phyloP scores from a whole-genome alignment of 37 sponge, comb jelly and placozoan species.

The Haliclona indistincta region DNA sequence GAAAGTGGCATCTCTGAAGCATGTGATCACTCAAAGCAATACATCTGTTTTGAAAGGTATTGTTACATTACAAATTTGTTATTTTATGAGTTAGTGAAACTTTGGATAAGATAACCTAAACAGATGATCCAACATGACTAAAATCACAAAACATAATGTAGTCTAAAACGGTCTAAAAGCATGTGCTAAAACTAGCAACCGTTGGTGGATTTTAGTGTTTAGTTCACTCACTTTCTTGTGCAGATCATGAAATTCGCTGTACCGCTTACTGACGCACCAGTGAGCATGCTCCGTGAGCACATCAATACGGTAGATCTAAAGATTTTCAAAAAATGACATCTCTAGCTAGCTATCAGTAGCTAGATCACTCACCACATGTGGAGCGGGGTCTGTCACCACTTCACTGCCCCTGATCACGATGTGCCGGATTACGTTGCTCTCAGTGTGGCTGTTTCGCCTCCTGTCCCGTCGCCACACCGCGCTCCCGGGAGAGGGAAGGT shows the following conservation, averaged over 20 bases:
- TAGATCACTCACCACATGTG: slow-evolving; percentile 58
- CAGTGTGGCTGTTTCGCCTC: neutral
- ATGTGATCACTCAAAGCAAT: too few relatives aligned
- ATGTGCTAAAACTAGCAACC: too few relatives aligned
- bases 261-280: slow-evolving; percentile 84
- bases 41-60: too few relatives aligned
- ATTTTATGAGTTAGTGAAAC: too few relatives aligned
- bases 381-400: slow-evolving; percentile 46
- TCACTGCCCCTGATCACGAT: slow-evolving; percentile 67
- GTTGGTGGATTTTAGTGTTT: neutral
- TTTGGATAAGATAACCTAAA: too few relatives aligned
- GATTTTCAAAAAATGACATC: too few relatives aligned
- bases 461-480: slow-evolving; percentile 57
- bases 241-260: slow-evolving; percentile 86
- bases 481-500: slow-evolving; percentile 63
- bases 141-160: too few relatives aligned
- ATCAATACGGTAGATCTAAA: slow-evolving; percentile 79
- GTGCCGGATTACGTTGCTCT: slow-evolving; percentile 53
- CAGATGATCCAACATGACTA: too few relatives aligned
- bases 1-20: neutral
- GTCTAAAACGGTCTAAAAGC: too few relatives aligned
- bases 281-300: slow-evolving; percentile 84
- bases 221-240: slow-evolving; percentile 70
- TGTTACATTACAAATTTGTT: too few relatives aligned
- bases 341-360: neutral